phyloP scores from a whole-genome alignment of 2,113 vertebrate genomes.

The Paramormyrops kingsleyae region DNA sequence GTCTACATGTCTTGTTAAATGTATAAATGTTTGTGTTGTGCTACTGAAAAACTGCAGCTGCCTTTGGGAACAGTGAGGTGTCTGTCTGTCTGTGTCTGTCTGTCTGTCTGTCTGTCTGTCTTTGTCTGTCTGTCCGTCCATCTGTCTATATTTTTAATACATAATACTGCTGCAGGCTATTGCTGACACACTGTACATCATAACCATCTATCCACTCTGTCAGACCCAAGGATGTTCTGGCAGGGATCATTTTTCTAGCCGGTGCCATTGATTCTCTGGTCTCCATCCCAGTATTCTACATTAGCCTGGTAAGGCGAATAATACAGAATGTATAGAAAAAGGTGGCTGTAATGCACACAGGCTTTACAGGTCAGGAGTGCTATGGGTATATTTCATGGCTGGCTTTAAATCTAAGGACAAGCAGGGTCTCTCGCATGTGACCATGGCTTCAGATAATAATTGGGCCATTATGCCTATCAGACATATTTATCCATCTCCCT shows the following conservation, averaged over 20 bases:
- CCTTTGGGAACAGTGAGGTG: not conserved
- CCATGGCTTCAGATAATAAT: not conserved
- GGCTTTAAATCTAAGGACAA: not conserved
- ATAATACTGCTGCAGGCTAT: not conserved
- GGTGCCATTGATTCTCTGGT: not conserved
- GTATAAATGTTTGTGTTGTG: too few relatives aligned
- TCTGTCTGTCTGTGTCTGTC: not conserved
- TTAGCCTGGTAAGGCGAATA: not conserved
- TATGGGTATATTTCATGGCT: not conserved
- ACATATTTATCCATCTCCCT: not conserved
- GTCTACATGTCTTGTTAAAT: not conserved
- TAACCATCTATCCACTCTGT: not conserved
- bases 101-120: not conserved
- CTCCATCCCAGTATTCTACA: not conserved
- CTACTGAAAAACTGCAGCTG: too few relatives aligned
- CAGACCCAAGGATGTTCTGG: not conserved
- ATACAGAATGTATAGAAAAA: not conserved
- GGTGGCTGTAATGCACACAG: not conserved
- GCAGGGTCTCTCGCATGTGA: not conserved
- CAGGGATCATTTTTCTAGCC: not conserved
- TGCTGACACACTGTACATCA: not conserved
- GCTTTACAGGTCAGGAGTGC: not conserved
- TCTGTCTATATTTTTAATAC: not conserved
- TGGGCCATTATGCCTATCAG: not conserved
- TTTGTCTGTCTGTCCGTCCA: not conserved